A percentile compares a stretch with the other conserved stretches of the same genome.
These are phyloP conservation scores for Panonychus citri DNA, from an alignment of 1,140 invertebrate species.

Conservation along the genomic window DNA sequence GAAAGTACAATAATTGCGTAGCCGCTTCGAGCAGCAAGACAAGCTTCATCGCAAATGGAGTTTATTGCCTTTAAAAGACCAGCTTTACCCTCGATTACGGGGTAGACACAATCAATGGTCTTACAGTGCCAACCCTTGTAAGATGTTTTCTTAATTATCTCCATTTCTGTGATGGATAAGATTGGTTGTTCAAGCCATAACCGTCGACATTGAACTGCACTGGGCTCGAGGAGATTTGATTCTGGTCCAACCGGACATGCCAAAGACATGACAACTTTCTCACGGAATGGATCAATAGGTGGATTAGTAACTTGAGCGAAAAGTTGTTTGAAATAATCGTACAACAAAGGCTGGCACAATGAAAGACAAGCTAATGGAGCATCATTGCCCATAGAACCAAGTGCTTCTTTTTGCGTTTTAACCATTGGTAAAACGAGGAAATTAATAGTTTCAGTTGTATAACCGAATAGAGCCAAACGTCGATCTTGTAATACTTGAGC, in stretches of 20 bases:
- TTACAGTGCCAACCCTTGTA: constrained; percentile 74
- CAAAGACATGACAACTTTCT: constrained; percentile 95
- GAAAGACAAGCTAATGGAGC: constrained; percentile 88
- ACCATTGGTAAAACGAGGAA: constrained; percentile 88
- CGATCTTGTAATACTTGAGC: constrained; percentile 33
- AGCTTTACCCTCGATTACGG: constrained; percentile 35
- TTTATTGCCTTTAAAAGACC: constrained; percentile 56
- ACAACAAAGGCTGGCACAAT: constrained; percentile 71
- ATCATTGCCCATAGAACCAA: constrained; percentile 98
- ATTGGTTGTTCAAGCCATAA: constrained; percentile 85
- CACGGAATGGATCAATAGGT: constrained; percentile 97
- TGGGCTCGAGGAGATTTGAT: constrained; percentile 76
- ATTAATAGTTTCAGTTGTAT: constrained; percentile 82
- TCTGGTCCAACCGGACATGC: constrained; percentile 47
- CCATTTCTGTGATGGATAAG: constrained; percentile 64
- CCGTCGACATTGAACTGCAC: constrained; percentile 64
- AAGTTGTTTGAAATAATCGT: constrained; percentile 97
- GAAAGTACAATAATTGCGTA: constrained; percentile 72
- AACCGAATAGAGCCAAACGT: constrained; percentile 68
- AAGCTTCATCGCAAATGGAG: constrained; percentile 54
- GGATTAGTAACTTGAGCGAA: constrained; percentile 99
- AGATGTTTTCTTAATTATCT: constrained; percentile 57
- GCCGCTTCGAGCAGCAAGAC: constrained; percentile 45
- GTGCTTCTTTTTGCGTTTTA: constrained; percentile 85
- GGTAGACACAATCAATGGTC: constrained; percentile 73